phyloP scores from a whole-genome alignment of 2,113 vertebrate genomes.

The Lagopus leucura region DNA sequence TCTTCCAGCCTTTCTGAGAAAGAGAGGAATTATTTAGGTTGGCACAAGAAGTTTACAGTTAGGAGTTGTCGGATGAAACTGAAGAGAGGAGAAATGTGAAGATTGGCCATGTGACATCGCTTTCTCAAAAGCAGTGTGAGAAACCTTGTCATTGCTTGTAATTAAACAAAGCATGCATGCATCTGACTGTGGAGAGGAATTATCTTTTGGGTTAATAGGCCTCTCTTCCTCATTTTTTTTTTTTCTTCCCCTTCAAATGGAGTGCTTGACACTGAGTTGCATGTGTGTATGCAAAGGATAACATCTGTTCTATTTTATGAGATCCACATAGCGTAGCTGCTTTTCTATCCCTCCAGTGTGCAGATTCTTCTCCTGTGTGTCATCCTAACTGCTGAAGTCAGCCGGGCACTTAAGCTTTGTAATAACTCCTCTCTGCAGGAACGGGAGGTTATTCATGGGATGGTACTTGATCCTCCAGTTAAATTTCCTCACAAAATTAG shows the following conservation, averaged over 20 bases:
- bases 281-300: background rate
- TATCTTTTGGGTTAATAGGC: background rate
- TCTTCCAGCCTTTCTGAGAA: conserved; percentile 14
- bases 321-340: background rate
- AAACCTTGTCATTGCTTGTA: background rate
- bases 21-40: conserved; percentile 62
- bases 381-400: conserved; percentile 28
- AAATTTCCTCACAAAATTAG: conserved; percentile 14
- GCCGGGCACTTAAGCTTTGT: conserved; percentile 19
- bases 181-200: background rate
- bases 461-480: conserved; percentile 16
- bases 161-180: background rate
- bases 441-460: conserved; percentile 30
- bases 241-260: background rate
- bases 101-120: background rate
- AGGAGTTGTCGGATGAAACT: conserved; percentile 36
- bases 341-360: conserved; percentile 12
- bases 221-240: background rate
- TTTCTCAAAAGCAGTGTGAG: background rate
- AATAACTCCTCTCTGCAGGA: background rate
- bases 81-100: conserved; percentile 7
- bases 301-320: conserved; percentile 41
- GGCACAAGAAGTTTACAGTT: conserved; percentile 56
- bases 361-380: conserved; percentile 44
- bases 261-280: background rate